Evolutionary conservation across 2,113 vertebrate species (phyloP).

Genomic region (Xiphias gladius): DNA sequence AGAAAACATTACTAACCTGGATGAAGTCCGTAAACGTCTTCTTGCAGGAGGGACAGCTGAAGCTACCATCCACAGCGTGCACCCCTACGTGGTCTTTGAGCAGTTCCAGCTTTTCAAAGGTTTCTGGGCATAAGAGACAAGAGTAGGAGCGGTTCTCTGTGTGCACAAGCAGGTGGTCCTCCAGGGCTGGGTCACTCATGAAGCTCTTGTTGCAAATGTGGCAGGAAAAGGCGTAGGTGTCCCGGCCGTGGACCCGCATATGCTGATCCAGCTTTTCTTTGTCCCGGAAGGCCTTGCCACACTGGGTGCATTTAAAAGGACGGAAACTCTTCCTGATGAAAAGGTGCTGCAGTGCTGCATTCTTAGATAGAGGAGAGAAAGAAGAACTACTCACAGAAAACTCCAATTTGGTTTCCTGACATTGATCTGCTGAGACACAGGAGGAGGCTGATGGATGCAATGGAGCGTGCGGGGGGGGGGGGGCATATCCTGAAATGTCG

Average conservation of each 20-base stretch:
- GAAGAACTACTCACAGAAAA: neutral
- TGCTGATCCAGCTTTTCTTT: slow-evolving; percentile 98
- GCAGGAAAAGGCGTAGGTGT: slow-evolving; percentile 92
- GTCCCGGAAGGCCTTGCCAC: slow-evolving; percentile 96
- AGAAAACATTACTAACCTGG: slow-evolving; percentile 85
- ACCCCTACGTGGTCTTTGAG: slow-evolving; percentile 94
- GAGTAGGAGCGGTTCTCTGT: slow-evolving; percentile 94
- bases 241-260: slow-evolving; percentile 92
- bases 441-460: slow-evolving; percentile 1
- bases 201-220: slow-evolving; percentile 97
- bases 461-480: slow-evolving; percentile 19
- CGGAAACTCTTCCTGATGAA: slow-evolving; percentile 97
- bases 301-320: slow-evolving; percentile 96
- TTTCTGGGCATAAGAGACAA: slow-evolving; percentile 93
- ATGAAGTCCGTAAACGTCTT: slow-evolving; percentile 97
- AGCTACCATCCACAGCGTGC: slow-evolving; percentile 91
- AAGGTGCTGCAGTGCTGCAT: slow-evolving; percentile 96
- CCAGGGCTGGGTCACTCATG: slow-evolving; percentile 88
- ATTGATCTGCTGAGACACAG: slow-evolving; percentile 25
- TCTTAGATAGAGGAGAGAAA: slow-evolving; percentile 82
- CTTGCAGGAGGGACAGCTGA: slow-evolving; percentile 95
- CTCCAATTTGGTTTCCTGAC: neutral
- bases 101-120: slow-evolving; percentile 93
- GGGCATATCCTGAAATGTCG: slow-evolving; percentile 26
- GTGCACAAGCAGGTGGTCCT: slow-evolving; percentile 95